A percentile compares a stretch with the other conserved stretches of the same genome.
These are phyloP conservation scores for Zeugodacus cucurbitae DNA, from an alignment of 1,140 invertebrate genomes.

Conservation along the genomic window DNA sequence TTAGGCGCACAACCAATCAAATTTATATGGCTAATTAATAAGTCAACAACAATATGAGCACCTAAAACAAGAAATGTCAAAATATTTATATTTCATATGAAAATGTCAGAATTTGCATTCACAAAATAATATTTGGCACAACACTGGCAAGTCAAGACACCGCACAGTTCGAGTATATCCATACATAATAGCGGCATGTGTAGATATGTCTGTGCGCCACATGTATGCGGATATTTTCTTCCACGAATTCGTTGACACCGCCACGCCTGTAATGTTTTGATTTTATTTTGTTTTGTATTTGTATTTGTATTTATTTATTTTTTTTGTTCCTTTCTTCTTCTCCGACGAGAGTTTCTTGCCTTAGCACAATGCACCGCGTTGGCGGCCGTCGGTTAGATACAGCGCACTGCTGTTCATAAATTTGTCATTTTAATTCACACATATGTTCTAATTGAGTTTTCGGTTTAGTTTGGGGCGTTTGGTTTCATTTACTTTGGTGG, in stretches of 20 bases:
- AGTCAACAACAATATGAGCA: too few species aligned
- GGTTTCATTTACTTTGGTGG: background rate
- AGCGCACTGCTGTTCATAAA: background rate
- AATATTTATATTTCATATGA: background rate
- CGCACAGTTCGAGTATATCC: background rate
- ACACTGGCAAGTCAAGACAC: background rate
- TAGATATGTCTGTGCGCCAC: background rate
- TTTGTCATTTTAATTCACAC: slow-evolving; percentile 21
- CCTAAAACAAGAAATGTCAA: background rate
- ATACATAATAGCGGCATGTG: background rate
- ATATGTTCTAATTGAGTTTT: slow-evolving; percentile 22
- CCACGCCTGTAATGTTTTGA: slow-evolving; percentile 4
- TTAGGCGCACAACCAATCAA: background rate
- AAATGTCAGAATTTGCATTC: background rate
- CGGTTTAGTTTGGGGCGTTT: background rate
- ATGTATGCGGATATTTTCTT: background rate
- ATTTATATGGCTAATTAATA: too few species aligned
- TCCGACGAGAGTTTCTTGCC: background rate
- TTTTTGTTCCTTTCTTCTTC: background rate
- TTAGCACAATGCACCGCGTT: background rate
- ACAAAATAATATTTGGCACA: background rate
- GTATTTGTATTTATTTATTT: background rate
- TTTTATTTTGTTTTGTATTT: background rate
- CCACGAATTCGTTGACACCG: slow-evolving; percentile 20
- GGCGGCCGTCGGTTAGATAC: background rate